Evolutionary conservation across 2,113 vertebrate genomes (phyloP).

Genomic region (Petroica traversi): DNA sequence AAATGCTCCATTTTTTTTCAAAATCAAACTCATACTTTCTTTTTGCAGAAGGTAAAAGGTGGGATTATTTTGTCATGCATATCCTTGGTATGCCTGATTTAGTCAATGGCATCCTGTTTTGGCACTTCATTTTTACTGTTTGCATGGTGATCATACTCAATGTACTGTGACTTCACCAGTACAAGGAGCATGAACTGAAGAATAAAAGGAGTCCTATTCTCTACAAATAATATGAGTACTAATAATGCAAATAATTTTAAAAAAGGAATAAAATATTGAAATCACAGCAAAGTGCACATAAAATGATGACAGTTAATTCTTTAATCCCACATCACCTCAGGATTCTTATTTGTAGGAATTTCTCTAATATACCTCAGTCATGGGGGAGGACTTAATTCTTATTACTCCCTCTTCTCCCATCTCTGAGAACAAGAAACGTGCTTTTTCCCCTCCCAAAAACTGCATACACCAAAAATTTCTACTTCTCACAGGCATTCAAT

Average conservation of each 20-base stretch:
- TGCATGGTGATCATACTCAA: background rate
- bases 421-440: background rate
- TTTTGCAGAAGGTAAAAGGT: background rate
- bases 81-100: background rate
- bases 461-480: conserved; percentile 11
- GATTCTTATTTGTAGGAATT: background rate
- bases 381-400: background rate
- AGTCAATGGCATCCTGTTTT: background rate
- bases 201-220: background rate
- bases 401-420: background rate
- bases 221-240: background rate
- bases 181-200: background rate
- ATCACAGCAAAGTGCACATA: background rate
- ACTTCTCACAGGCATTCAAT: background rate
- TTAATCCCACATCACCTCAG: background rate
- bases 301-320: background rate
- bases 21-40: background rate
- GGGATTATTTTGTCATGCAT: background rate
- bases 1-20: background rate
- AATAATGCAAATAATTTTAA: background rate
- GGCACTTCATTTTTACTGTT: background rate
- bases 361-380: background rate
- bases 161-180: background rate
- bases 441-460: background rate
- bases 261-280: background rate